phyloP scores from a whole-genome alignment of 2,888 invertebrate genomes.

The Trissolcus japonicus region DNA sequence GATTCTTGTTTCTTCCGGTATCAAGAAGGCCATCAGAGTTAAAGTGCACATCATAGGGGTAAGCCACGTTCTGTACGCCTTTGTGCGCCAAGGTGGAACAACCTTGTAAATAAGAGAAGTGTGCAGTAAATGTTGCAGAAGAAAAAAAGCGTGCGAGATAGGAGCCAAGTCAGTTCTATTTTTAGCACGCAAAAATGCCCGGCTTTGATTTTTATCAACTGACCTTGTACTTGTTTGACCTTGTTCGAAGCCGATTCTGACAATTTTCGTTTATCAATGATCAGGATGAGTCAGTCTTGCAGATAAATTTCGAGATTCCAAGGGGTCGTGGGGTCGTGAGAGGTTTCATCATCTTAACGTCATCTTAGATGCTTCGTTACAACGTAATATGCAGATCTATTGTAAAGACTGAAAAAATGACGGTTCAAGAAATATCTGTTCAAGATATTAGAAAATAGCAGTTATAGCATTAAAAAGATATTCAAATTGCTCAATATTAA shows the following conservation, averaged over 20 bases:
- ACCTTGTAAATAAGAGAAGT: constrained; percentile 42
- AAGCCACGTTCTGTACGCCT: constrained; percentile 63
- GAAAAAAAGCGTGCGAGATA: constrained; percentile 19
- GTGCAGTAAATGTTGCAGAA: not conserved
- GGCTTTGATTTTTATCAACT: constrained; percentile 38
- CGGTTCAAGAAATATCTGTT: constrained; percentile 2
- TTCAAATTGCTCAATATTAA: too few relatives aligned
- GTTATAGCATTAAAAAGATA: too few relatives aligned
- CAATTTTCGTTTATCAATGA: constrained; percentile 44
- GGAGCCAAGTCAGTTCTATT: constrained; percentile 12
- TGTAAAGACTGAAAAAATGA: constrained; percentile 3
- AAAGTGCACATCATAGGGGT: constrained; percentile 95
- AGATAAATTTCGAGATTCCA: constrained; percentile 37
- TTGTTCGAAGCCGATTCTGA: constrained; percentile 24
- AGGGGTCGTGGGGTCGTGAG: constrained; percentile 28
- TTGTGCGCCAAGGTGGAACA: constrained; percentile 31
- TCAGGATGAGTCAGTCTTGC: constrained; percentile 39
- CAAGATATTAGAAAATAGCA: not conserved
- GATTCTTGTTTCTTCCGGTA: constrained; percentile 94
- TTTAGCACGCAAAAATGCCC: constrained; percentile 23
- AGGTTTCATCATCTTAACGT: constrained; percentile 33
- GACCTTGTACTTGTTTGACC: constrained; percentile 38
- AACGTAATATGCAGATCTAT: constrained; percentile 10
- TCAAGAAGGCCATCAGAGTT: constrained; percentile 92
- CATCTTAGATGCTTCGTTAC: constrained; percentile 30